Conservation (phyloP, 2,113 vertebrate species). For the Myxocyprinus asiaticus region DNA sequence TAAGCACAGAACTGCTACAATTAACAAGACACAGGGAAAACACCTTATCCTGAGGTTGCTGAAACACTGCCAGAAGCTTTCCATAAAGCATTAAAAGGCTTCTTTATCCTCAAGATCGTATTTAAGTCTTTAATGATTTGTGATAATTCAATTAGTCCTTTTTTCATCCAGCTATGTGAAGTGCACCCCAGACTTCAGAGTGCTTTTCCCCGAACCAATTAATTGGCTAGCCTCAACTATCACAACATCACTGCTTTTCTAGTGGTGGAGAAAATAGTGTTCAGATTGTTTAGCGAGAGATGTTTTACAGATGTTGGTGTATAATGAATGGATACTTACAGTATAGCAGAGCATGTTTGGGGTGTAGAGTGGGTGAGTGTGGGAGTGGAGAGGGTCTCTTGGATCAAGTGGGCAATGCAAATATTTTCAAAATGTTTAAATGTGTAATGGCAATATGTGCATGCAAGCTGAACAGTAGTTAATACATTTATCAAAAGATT, state of each 20-base stretch:
- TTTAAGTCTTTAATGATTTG: slow-evolving; percentile 31
- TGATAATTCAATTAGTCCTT: slow-evolving; percentile 52
- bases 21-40: slow-evolving; percentile 50
- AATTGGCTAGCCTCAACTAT: slow-evolving; percentile 42
- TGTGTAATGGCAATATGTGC: not conserved
- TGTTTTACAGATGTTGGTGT: too few species aligned
- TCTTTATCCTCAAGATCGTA: slow-evolving; percentile 13
- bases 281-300: slow-evolving; percentile 21
- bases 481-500: not conserved
- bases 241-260: slow-evolving; percentile 40
- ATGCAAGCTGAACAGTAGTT: not conserved
- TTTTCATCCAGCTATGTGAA: slow-evolving; percentile 44
- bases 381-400: not conserved
- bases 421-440: not conserved
- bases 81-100: slow-evolving; percentile 26
- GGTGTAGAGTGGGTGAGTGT: not conserved
- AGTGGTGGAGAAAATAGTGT: slow-evolving; percentile 9
- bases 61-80: slow-evolving; percentile 19
- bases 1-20: slow-evolving; percentile 42
- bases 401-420: not conserved
- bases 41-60: slow-evolving; percentile 41
- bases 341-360: not conserved
- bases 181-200: slow-evolving; percentile 35
- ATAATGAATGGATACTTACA: not conserved
- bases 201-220: slow-evolving; percentile 41